Base-by-base conservation (phyloP, 2,113 vertebrate genomes). In the Caracal caracal region DNA sequence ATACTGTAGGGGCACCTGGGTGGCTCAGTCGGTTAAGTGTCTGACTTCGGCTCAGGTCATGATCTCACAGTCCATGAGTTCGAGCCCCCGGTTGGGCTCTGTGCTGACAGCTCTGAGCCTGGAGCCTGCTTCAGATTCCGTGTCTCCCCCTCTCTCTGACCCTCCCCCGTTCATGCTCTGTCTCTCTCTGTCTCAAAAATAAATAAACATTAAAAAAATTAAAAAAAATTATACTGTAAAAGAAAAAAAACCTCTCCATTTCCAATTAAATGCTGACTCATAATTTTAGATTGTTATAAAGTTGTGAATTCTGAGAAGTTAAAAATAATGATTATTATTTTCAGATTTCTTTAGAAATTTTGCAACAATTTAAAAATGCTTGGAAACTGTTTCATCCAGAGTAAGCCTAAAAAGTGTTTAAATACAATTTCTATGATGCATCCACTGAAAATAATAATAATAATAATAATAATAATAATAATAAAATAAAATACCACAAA, bases 351-450 rank as follows among this genome's bases (percentile, higher is more conserved):
- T 65, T 40, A 71, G 47, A 76, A 53, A 61, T 78, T 78, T 59
- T 89, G 24, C 81, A 96, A 89, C 61, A 13, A 10, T 49, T 93
- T 59, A 53, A 37, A 88, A 65, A 63, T 1, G 1, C 22, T 35
- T 59, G 7, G 33, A 88, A 88, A 90, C 35, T 0, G 88, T 70
- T 61, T 76, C 13, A 79, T 86, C 37, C 16, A 59, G n/a, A 79
- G 30, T 61, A 61, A 93, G 13, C n/a, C 30, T 65, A 56, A 40
- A 35, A 30, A 84, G 24, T 30, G 7, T 83, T 79, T 86, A 89
- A 95, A 94, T 86, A 53, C 90, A 92, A 83, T 90, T 30, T 51
- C 17, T 49, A 81, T 92, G n/a, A 40, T 95, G 11, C 10, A 49
- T 8, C 5, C 11, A 68, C 22, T 80, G 51, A 96, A 59, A 28